A percentile compares a stretch with the other conserved stretches of the same genome.
phyloP scores from a whole-genome alignment of 2,797 vertebrate genomes.

The Crossoptilon crossoptilon region DNA sequence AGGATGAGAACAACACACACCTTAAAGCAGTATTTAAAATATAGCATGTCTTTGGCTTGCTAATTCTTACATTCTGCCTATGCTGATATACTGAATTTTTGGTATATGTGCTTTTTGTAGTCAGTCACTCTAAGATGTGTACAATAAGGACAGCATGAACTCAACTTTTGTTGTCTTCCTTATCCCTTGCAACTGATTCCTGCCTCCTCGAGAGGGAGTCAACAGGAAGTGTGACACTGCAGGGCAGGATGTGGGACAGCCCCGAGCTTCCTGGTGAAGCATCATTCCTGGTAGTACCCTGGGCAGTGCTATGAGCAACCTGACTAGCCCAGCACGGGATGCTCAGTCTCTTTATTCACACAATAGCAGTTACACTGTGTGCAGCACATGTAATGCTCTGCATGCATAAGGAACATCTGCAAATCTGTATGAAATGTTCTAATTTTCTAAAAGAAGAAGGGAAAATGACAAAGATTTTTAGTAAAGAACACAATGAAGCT shows the following conservation, averaged over 20 bases:
- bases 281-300: constrained; percentile 20
- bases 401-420: neutral
- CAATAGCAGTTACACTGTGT: neutral
- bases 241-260: constrained; percentile 48
- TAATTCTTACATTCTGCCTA: neutral
- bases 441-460: neutral
- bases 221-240: constrained; percentile 64
- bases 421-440: neutral
- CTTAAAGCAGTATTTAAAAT: neutral
- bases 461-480: neutral
- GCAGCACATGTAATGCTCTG: neutral
- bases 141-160: neutral
- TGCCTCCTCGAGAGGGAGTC: neutral
- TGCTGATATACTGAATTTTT: neutral
- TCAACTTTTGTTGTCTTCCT: neutral
- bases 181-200: neutral
- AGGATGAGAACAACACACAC: neutral
- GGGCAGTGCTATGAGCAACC: neutral
- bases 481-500: neutral
- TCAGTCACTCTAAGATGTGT: neutral
- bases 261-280: constrained; percentile 44
- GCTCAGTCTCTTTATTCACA: neutral
- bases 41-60: neutral
- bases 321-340: neutral
- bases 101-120: neutral